phyloP scores from a whole-genome alignment of 2,888 invertebrate genomes.

The Nymphalis polychloros region DNA sequence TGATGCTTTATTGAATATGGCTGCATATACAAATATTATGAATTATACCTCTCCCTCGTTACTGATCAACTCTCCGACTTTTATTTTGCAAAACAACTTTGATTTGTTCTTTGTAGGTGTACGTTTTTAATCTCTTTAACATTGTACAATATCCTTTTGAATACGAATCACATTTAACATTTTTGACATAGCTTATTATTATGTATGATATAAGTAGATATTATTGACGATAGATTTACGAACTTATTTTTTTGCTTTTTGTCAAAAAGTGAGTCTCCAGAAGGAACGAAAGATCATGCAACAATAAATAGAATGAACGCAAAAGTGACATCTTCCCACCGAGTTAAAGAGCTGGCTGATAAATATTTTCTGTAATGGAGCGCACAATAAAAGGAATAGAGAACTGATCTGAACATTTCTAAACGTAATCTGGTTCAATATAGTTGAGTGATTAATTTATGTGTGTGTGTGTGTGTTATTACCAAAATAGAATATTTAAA shows the following conservation, averaged over 20 bases:
- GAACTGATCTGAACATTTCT: neutral
- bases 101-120: neutral
- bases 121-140: neutral
- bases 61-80: neutral
- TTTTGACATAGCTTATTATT: too few relatives aligned
- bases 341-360: too few relatives aligned
- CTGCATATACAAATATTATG: conserved; percentile 14
- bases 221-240: too few relatives aligned
- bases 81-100: neutral
- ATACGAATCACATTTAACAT: neutral
- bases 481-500: conserved; percentile 60
- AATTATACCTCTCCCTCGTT: conserved; percentile 4
- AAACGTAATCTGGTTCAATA: neutral
- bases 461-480: conserved; percentile 41
- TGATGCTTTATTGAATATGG: conserved; percentile 32
- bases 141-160: neutral
- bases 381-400: too few relatives aligned
- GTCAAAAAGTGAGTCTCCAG: too few relatives aligned
- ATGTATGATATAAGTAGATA: too few relatives aligned
- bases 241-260: too few relatives aligned
- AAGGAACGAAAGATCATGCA: too few relatives aligned
- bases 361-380: too few relatives aligned
- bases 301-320: too few relatives aligned
- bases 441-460: conserved; percentile 21
- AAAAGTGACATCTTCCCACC: too few relatives aligned